These are phyloP conservation scores for Caenorhabditis sp. DNA, from an alignment of 2,888 invertebrate species.

Conservation along the genomic window DNA sequence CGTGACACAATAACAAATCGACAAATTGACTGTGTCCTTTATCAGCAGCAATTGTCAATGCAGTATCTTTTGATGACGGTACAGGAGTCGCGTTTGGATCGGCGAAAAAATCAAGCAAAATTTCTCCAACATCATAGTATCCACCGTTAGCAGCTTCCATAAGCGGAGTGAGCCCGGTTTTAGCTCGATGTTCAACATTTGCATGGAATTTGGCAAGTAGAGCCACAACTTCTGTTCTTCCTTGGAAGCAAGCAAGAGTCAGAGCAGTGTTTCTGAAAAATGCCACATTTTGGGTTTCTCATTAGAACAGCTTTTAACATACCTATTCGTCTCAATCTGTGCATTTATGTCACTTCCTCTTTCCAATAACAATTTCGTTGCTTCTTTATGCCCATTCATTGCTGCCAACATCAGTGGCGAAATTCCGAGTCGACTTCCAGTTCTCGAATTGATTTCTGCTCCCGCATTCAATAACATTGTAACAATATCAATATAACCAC, in stretches of 20 bases:
- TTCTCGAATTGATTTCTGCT: constrained; percentile 93
- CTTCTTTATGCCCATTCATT: constrained; percentile 96
- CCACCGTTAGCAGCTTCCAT: constrained; percentile 99
- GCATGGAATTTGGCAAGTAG: constrained; percentile 93
- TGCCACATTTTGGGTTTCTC: too few species aligned
- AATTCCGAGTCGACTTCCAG: constrained; percentile 80
- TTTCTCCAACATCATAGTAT: constrained; percentile 95
- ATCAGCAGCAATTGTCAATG: constrained; percentile 98
- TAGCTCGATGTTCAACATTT: constrained; percentile 97
- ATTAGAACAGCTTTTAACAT: too few species aligned
- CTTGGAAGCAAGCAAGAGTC: constrained; percentile 80
- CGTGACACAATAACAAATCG: constrained; percentile 73
- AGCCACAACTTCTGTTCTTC: constrained; percentile 96
- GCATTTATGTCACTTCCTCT: constrained; percentile 99
- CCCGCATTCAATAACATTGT: constrained; percentile 89
- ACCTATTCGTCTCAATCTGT: constrained; percentile 91
- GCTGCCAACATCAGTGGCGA: constrained; percentile 98
- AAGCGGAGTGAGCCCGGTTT: constrained; percentile 95
- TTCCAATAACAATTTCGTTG: constrained; percentile 87
- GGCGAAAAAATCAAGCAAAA: constrained; percentile 92
- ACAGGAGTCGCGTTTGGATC: constrained; percentile 99
- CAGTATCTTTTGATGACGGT: constrained; percentile 95
- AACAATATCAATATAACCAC: constrained; percentile 95
- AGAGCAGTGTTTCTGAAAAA: constrained; percentile 84
- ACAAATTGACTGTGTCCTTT: constrained; percentile 91